phyloP scores from a whole-genome alignment of 1,140 invertebrate genomes.

The Globodera ellingtonae region DNA sequence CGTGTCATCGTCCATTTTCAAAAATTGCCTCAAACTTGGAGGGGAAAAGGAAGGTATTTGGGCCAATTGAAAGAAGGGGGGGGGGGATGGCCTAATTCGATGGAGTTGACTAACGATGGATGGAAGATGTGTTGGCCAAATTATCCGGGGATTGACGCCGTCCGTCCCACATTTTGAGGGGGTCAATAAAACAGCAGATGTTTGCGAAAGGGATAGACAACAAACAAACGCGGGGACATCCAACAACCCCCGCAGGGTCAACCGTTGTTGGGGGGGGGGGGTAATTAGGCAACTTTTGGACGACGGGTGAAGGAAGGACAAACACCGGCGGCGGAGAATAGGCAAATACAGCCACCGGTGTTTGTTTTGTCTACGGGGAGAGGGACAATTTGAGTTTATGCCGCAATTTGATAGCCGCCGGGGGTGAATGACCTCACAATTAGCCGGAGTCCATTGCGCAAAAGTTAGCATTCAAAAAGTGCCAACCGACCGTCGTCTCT shows the following conservation, averaged over 20 bases:
- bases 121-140: not conserved
- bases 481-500: no score
- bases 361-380: no score
- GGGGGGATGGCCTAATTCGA: not conserved
- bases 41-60: not conserved
- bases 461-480: no score
- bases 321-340: not conserved
- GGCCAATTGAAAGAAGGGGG: not conserved
- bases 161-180: not conserved
- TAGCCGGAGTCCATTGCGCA: no score
- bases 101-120: no score
- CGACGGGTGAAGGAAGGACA: not conserved
- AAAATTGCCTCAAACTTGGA: not conserved
- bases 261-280: no score
- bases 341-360: not conserved
- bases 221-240: not conserved
- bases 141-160: not conserved
- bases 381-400: no score
- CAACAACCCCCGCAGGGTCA: not conserved
- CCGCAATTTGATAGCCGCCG: no score
- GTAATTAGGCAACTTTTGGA: not conserved
- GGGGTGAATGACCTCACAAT: no score
- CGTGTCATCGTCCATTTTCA: slow-evolving; percentile 22
- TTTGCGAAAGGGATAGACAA: not conserved
- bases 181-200: no score